These are phyloP conservation scores for Sialis fuliginosa DNA, from an alignment of 2,888 invertebrate species.

Conservation along the genomic window DNA sequence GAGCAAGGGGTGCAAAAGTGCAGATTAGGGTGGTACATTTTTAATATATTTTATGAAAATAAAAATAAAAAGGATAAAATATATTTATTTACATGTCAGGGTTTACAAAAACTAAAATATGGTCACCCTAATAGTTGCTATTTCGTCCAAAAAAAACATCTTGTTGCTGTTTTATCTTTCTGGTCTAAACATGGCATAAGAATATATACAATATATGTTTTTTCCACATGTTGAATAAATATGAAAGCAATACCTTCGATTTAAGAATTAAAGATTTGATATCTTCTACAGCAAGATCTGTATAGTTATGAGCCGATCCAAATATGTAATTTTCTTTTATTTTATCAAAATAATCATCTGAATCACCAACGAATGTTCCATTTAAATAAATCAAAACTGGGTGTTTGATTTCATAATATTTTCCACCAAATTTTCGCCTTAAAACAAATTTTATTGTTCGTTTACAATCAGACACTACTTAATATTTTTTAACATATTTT, in stretches of 20 bases:
- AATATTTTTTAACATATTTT: background rate
- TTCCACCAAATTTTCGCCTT: conserved; percentile 25
- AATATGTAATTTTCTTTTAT: conserved; percentile 29
- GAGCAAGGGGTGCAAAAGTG: no score
- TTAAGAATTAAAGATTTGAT: conserved; percentile 26
- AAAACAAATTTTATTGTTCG: conserved; percentile 8
- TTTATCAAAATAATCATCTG: conserved; percentile 27
- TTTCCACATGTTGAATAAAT: no score
- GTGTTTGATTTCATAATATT: conserved; percentile 26
- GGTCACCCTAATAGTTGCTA: no score
- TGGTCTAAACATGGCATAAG: no score
- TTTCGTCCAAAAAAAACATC: no score
- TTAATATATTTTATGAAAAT: no score
- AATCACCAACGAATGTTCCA: conserved; percentile 32
- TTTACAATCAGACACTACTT: background rate
- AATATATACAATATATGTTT: no score
- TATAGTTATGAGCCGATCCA: conserved; percentile 27
- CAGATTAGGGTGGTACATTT: no score
- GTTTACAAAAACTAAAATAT: no score
- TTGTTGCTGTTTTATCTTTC: no score
- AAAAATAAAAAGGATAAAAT: no score
- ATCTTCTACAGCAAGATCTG: conserved; percentile 24
- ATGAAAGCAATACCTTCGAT: conserved; percentile 28
- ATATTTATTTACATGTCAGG: no score
- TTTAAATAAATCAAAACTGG: conserved; percentile 32